Evolutionary conservation across 1,140 invertebrate species (phyloP).

Genomic region (Lordiphosa clarofinis): DNA sequence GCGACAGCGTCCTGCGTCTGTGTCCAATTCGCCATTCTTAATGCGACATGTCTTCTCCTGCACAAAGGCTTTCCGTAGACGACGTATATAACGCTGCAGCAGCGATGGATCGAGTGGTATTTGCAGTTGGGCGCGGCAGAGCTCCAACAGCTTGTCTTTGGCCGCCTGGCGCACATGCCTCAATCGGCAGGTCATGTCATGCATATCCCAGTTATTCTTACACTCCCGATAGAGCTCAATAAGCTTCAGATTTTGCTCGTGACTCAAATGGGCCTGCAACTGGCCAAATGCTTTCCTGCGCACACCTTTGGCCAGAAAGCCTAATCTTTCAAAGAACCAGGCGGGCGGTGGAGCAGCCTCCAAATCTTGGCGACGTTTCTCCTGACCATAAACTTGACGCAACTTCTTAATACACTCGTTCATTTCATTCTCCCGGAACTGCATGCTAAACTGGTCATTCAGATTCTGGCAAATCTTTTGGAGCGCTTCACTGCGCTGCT

Average conservation of each 20-base stretch:
- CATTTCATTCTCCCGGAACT: conserved; percentile 16
- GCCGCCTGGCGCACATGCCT: conserved; percentile 22
- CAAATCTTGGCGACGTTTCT: conserved; percentile 7
- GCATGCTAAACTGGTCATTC: conserved; percentile 14
- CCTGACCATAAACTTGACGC: conserved; percentile 10
- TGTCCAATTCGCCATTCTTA: conserved; percentile 2
- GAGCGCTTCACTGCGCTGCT: conserved; percentile 9
- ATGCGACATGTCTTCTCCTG: conserved; percentile 26
- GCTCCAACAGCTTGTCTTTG: conserved; percentile 23
- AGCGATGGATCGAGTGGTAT: conserved; percentile 13
- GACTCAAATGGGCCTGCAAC: conserved; percentile 2
- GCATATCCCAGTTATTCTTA: conserved; percentile 28
- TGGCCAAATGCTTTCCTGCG: too few species aligned
- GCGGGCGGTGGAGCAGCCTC: neutral
- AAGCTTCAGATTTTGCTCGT: conserved; percentile 22
- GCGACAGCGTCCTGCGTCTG: neutral
- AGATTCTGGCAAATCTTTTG: conserved; percentile 12
- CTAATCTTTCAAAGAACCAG: conserved; percentile 24
- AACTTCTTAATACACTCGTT: conserved; percentile 9
- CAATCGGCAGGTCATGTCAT: conserved; percentile 30
- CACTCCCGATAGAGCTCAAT: conserved; percentile 37
- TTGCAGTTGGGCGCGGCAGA: conserved; percentile 26
- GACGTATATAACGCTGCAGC: conserved; percentile 20
- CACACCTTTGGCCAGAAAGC: conserved; percentile 18
- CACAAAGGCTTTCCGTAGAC: conserved; percentile 13